Evolutionary conservation across 2,113 vertebrate species (phyloP).

Genomic region (Prietella phreatophila): DNA sequence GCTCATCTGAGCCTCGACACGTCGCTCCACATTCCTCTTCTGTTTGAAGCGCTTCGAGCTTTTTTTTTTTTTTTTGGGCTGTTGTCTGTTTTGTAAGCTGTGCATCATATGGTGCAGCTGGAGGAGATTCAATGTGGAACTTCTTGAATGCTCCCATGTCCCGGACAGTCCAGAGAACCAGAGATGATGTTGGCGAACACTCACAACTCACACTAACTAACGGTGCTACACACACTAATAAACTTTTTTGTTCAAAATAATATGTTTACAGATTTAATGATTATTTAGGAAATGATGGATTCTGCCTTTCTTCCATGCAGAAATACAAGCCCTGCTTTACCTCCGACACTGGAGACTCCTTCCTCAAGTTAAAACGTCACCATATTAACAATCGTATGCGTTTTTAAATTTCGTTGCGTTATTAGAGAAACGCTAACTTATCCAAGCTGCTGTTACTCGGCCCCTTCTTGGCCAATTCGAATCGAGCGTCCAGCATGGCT

Average conservation of each 20-base stretch:
- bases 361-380: neutral
- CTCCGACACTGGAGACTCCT: neutral
- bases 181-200: neutral
- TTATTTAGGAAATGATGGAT: neutral
- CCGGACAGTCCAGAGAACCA: slow-evolving; percentile 29
- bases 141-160: slow-evolving; percentile 40
- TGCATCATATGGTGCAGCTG: slow-evolving; percentile 41
- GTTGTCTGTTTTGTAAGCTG: slow-evolving; percentile 45
- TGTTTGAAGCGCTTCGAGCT: slow-evolving; percentile 12
- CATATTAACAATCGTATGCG: neutral
- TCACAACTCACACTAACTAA: neutral
- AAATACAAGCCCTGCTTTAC: neutral
- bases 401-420: neutral
- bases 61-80: neutral
- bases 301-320: neutral
- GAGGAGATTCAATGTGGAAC: slow-evolving; percentile 33
- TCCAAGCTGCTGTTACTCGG: neutral
- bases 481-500: neutral
- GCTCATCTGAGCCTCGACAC: slow-evolving; percentile 12
- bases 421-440: neutral
- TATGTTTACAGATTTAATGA: neutral
- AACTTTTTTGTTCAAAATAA: too few relatives aligned
- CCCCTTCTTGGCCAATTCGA: neutral
- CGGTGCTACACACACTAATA: neutral
- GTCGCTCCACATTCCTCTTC: neutral